A percentile compares a stretch with the other conserved stretches of the same genome.
Conservation (phyloP, 2,888 invertebrate genomes). For the Trachelus tabidus region DNA sequence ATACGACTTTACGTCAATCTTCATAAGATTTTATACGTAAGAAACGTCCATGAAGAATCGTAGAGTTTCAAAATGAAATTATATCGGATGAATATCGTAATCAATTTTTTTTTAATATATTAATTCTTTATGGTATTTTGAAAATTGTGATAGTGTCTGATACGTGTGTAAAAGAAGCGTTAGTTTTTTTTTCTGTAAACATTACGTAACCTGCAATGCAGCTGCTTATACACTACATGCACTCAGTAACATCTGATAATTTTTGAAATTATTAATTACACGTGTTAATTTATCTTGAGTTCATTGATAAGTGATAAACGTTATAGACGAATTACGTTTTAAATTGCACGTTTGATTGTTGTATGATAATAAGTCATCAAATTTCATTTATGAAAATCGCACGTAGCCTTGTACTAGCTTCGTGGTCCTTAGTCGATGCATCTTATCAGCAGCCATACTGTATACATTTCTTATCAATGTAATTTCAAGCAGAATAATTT, state of each 20-base stretch:
- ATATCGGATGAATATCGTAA: conserved; percentile 2
- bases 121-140: not conserved
- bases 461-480: not conserved
- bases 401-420: not conserved
- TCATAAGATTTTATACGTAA: not conserved
- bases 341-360: not conserved
- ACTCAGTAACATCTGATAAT: not conserved
- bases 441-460: not conserved
- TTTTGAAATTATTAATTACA: not conserved
- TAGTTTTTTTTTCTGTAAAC: not conserved
- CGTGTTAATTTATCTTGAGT: not conserved
- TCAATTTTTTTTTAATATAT: not conserved
- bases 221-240: not conserved
- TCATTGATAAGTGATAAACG: not conserved
- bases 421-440: not conserved
- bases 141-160: not conserved
- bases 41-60: not conserved
- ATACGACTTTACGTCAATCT: not conserved
- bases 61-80: not conserved
- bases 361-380: not conserved
- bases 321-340: not conserved
- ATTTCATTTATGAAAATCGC: not conserved
- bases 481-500: not conserved
- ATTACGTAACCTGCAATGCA: not conserved
- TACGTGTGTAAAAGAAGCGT: not conserved